Evolutionary conservation across 2,113 vertebrate genomes (phyloP).

Genomic region (Aldabrachelys gigantea): DNA sequence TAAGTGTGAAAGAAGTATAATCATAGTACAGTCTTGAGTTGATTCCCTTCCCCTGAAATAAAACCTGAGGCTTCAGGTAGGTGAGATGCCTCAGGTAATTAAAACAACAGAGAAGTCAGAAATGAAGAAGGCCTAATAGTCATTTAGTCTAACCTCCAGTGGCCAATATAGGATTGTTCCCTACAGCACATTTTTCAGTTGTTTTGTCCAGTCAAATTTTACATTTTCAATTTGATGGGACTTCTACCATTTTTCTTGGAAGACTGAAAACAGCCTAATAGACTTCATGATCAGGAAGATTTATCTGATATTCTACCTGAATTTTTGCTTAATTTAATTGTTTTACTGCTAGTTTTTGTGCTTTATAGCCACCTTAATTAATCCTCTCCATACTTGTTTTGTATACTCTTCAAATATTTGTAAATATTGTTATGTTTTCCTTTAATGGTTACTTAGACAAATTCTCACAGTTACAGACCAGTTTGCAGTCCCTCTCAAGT

Average conservation of each 20-base stretch:
- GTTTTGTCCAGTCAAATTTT: neutral
- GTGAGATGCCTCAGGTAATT: neutral
- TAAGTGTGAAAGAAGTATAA: neutral
- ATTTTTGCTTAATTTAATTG: neutral
- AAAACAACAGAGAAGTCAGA: neutral
- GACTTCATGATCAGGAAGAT: neutral
- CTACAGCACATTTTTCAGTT: neutral
- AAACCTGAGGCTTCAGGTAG: neutral
- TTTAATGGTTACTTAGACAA: neutral
- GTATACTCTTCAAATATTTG: constrained; percentile 12
- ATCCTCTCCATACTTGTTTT: neutral
- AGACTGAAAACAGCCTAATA: neutral
- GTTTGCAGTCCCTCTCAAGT: neutral
- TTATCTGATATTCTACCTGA: neutral
- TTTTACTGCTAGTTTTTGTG: neutral
- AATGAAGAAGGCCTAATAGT: neutral
- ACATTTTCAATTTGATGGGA: neutral
- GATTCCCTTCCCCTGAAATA: neutral
- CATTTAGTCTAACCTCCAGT: neutral
- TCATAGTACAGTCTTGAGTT: neutral
- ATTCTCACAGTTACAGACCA: neutral
- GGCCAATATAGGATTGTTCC: neutral
- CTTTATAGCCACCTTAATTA: neutral
- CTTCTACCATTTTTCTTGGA: neutral
- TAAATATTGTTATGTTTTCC: neutral